Conservation (phyloP, 1,140 invertebrate species). For the Drosophila auraria region DNA sequence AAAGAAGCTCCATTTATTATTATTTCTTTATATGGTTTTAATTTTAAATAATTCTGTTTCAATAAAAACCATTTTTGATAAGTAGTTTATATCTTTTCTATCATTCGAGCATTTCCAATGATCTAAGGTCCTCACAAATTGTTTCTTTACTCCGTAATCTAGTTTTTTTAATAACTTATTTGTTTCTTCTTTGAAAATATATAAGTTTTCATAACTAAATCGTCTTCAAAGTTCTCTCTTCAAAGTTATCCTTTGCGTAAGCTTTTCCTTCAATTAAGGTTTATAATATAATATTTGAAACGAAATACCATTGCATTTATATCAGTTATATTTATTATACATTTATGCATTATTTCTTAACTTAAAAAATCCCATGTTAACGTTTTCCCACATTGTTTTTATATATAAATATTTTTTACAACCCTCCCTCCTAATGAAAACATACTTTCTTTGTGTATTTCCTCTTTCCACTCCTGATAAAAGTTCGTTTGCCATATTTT, state of each 20-base stretch:
- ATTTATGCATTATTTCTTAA: no score
- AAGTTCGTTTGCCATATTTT: slow-evolving; percentile 4
- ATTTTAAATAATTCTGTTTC: not conserved
- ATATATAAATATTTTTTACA: not conserved
- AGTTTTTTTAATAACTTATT: not conserved
- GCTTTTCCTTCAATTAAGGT: not conserved
- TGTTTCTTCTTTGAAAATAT: not conserved
- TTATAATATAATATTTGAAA: not conserved
- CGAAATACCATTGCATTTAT: no score
- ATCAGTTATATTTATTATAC: no score
- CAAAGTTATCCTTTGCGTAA: no score
- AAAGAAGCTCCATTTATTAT: not conserved
- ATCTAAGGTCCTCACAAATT: no score
- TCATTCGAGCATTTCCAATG: no score
- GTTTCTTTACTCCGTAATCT: no score
- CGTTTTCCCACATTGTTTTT: not conserved
- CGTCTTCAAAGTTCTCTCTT: not conserved
- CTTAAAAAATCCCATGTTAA: no score
- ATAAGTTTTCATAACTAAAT: not conserved
- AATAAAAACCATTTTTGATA: no score
- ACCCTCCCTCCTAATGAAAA: no score
- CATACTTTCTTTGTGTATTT: not conserved
- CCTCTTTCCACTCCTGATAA: not conserved
- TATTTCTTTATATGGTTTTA: not conserved
- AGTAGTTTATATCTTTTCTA: no score